Base-by-base conservation (phyloP, 30 jellyfish, hydroid and myxozoan species). In the Aurelia coerulea region DNA sequence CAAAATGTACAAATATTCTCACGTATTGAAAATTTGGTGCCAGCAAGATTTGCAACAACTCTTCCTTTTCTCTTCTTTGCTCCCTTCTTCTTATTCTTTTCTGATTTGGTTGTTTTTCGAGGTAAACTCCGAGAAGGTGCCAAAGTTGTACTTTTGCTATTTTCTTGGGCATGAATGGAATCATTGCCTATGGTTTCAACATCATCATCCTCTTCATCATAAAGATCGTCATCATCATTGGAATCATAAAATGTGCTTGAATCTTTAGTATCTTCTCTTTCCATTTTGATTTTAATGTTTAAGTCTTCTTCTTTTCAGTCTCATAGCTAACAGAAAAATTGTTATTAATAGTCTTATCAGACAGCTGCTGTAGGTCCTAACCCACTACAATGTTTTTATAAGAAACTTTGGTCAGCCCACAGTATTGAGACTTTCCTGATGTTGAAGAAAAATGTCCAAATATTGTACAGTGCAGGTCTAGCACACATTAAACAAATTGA, bases 1-100 rank as follows among this genome's bases (percentile, higher is more conserved):
- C 11, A 46, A 46, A 0, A 9, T 5, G 56, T 4, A 46, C 56
- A 46, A 46, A 46, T 2, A 37, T 23, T 58, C 92, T 29, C 50
- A 91, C 98, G 91, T 18, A 91, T 52, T 10, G 90, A 62, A 59
- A 85, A 91, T 73, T 86, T 85, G 4, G 98, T 84, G 46, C 78
- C 82, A 9, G 98, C 88, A 10, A 91, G 86, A 69, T 91, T 88
- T 46, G 98, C 98, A 32, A 67, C 65, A 9, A 91, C 60, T 15
- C 49, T 32, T 31, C 74, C 56, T 70, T 53, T 86, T 72, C 84
- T 91, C 88, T 86, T 85, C 63, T 79, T 85, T 52, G 73, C 53
- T 62, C 54, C 84, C 53, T 58, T 66, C 41, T 65, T 73, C 63
- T 68, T 85, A 54, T 63, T 83, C 13, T 52, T 13, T 23, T 35